These are phyloP conservation scores for Cladopsammia gracilis DNA, from an alignment of 64 coral and sea anemone genomes.

Conservation along the genomic window DNA sequence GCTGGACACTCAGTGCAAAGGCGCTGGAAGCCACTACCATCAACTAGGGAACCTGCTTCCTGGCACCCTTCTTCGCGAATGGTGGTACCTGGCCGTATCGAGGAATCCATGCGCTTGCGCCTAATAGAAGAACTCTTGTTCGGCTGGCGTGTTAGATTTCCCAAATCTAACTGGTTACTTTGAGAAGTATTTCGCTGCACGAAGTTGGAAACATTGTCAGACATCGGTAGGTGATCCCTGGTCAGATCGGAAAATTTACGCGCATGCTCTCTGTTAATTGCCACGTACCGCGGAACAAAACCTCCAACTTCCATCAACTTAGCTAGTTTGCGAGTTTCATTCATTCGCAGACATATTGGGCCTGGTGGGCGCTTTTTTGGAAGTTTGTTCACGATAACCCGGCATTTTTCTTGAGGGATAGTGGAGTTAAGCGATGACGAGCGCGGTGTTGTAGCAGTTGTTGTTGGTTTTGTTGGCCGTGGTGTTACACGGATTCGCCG, in stretches of 20 bases:
- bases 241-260: conserved; percentile 23
- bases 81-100: background rate
- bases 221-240: background rate
- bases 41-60: background rate
- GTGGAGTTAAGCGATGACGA: background rate
- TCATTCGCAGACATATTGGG: conserved; percentile 23
- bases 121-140: background rate
- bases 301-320: conserved; percentile 44
- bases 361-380: background rate
- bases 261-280: conserved; percentile 22
- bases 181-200: background rate
- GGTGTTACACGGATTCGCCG: background rate
- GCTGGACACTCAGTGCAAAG: conserved; percentile 50
- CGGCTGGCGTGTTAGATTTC: background rate
- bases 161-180: background rate
- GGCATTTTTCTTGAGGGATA: background rate
- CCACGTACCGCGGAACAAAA: conserved; percentile 51
- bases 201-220: background rate
- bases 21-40: background rate
- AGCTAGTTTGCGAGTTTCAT: background rate
- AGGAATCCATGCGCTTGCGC: background rate
- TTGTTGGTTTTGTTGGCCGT: background rate
- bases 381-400: background rate
- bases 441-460: background rate
- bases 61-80: background rate